Percentiles rank a stretch among this genome's conserved stretches.
These are phyloP conservation scores for Muschampia plurimacula DNA, from an alignment of 2,888 invertebrate genomes.

Conservation along the genomic window DNA sequence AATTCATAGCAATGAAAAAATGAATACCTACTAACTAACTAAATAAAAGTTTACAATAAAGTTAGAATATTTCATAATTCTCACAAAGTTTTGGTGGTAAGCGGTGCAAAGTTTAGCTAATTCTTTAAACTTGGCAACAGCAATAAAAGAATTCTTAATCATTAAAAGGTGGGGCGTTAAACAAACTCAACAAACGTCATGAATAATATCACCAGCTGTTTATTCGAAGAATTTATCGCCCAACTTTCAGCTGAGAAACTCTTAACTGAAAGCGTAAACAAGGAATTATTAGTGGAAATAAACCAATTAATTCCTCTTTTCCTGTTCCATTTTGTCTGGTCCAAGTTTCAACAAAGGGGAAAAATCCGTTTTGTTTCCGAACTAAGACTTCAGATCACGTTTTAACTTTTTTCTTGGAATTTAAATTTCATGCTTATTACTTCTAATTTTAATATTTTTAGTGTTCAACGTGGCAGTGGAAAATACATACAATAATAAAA, in stretches of 20 bases:
- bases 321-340: conserved; percentile 30
- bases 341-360: conserved; percentile 46
- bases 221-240: conserved; percentile 76
- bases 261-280: conserved; percentile 74
- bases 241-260: conserved; percentile 71
- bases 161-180: conserved; percentile 72
- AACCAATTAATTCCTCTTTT: conserved; percentile 64
- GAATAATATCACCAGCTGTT: conserved; percentile 80
- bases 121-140: conserved; percentile 46
- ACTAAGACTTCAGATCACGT: conserved; percentile 1
- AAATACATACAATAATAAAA: too few species aligned
- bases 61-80: conserved; percentile 42
- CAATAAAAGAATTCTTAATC: conserved; percentile 66
- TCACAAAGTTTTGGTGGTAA: conserved; percentile 23
- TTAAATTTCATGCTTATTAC: background rate
- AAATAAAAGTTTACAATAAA: background rate
- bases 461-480: too few species aligned
- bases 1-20: too few species aligned
- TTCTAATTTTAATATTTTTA: too few species aligned
- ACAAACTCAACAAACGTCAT: conserved; percentile 77
- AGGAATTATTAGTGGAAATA: conserved; percentile 68
- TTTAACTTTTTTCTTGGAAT: background rate
- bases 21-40: too few species aligned
- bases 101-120: conserved; percentile 23
- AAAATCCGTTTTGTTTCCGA: conserved; percentile 11